A percentile compares a stretch with the other conserved stretches of the same genome.
phyloP scores from a whole-genome alignment of 64 coral and sea anemone species.

The Exaiptasia diaphana region DNA sequence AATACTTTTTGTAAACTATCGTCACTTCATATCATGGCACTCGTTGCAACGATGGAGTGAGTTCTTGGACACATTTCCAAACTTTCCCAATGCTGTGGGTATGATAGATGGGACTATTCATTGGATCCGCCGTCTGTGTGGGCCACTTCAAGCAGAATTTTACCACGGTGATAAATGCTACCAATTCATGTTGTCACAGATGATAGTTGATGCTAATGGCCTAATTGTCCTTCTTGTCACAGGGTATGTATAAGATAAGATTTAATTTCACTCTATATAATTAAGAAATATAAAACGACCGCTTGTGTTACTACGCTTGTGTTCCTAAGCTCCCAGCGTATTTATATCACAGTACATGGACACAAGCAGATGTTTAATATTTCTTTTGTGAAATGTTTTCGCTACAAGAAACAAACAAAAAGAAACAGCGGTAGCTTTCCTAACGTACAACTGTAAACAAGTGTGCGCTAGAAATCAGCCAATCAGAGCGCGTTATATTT shows the following conservation, averaged over 20 bases:
- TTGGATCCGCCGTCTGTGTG: not conserved
- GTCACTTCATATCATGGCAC: constrained; percentile 13
- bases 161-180: constrained; percentile 11
- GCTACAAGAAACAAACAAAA: too few relatives aligned
- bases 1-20: constrained; percentile 16
- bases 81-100: constrained; percentile 2
- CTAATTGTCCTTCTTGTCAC: not conserved
- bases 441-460: not conserved
- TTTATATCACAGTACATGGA: too few relatives aligned
- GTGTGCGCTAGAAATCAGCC: not conserved
- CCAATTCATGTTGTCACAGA: constrained; percentile 14
- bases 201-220: constrained; percentile 2
- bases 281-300: not conserved
- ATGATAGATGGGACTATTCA: not conserved
- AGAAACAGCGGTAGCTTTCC: too few relatives aligned
- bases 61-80: not conserved
- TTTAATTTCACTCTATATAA: too few relatives aligned
- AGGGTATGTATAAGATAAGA: not conserved
- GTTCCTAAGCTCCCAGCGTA: too few relatives aligned
- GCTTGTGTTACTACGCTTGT: too few relatives aligned
- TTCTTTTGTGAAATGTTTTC: too few relatives aligned
- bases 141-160: constrained; percentile 7
- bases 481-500: not conserved
- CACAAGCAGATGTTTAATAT: too few relatives aligned
- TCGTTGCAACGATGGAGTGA: not conserved